These are phyloP conservation scores for Pristionchus exspectatus DNA, from an alignment of 2,888 invertebrate species.

Conservation along the genomic window DNA sequence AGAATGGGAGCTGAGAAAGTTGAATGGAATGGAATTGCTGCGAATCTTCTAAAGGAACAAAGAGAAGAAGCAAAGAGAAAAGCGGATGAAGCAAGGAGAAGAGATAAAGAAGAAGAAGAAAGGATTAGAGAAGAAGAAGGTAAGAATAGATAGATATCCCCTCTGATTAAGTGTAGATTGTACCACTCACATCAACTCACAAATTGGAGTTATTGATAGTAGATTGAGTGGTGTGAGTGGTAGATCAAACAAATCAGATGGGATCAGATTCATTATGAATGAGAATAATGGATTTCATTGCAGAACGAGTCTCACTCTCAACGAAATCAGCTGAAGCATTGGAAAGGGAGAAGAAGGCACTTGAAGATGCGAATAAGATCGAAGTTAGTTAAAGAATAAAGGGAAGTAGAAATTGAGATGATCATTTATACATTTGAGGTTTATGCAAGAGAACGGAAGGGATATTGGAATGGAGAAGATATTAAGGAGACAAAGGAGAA, in stretches of 20 bases:
- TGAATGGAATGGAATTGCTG: constrained; percentile 41
- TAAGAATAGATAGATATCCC: constrained; percentile 3
- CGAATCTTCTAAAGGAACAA: constrained; percentile 14
- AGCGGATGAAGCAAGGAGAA: constrained; percentile 53
- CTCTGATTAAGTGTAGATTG: constrained; percentile 31
- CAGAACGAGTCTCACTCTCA: constrained; percentile 36
- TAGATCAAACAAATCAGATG: constrained; percentile 11
- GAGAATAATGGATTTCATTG: not conserved
- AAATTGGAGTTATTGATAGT: not conserved
- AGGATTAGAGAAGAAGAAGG: constrained; percentile 8
- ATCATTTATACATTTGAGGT: constrained; percentile 12
- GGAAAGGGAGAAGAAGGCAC: constrained; percentile 54
- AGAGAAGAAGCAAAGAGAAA: constrained; percentile 42
- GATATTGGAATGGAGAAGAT: constrained; percentile 53
- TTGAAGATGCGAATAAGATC: constrained; percentile 47
- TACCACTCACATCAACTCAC: constrained; percentile 46
- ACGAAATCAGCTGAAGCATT: constrained; percentile 52
- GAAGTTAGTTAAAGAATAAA: constrained; percentile 15
- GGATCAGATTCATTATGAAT: not conserved
- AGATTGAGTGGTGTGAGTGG: constrained; percentile 49
- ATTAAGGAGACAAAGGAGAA: constrained; percentile 52
- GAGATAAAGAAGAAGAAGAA: constrained; percentile 45
- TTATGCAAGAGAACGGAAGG: constrained; percentile 47
- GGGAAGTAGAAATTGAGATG: not conserved
- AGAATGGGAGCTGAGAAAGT: constrained; percentile 23